Percentiles rank a stretch among this genome's conserved stretches.
Evolutionary conservation across 2,888 invertebrate species (phyloP).

Genomic region (Dinocampus coccinellae): DNA sequence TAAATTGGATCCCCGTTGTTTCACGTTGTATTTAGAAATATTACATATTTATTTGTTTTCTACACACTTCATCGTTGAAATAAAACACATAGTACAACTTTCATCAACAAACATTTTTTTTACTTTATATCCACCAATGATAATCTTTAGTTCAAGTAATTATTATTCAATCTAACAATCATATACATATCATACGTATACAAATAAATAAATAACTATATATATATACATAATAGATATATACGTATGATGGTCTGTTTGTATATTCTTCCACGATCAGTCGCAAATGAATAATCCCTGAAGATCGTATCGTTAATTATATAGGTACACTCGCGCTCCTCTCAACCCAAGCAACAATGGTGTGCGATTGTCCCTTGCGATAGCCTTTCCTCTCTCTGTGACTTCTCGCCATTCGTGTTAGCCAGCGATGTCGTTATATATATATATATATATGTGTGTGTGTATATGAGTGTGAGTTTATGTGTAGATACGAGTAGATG

Average conservation of each 20-base stretch:
- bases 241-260: conserved; percentile 13
- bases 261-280: conserved; percentile 46
- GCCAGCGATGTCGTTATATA: background rate
- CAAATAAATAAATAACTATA: background rate
- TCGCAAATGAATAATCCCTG: conserved; percentile 62
- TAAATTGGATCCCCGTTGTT: conserved; percentile 35
- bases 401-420: conserved; percentile 40
- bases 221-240: background rate
- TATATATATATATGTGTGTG: conserved; percentile 15
- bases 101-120: conserved; percentile 2
- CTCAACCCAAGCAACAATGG: conserved; percentile 59
- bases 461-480: conserved; percentile 15
- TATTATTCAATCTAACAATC: conserved; percentile 16
- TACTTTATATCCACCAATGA: conserved; percentile 27
- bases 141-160: conserved; percentile 21
- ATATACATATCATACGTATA: background rate
- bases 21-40: background rate
- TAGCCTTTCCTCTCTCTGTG: conserved; percentile 47
- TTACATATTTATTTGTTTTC: background rate
- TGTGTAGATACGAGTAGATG: background rate
- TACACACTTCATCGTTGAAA: conserved; percentile 2
- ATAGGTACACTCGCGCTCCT: conserved; percentile 46
- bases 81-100: conserved; percentile 3
- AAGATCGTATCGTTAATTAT: conserved; percentile 66
- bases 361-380: conserved; percentile 62